Base-by-base conservation (phyloP, 2,113 vertebrate species). In the Clupea harengus region DNA sequence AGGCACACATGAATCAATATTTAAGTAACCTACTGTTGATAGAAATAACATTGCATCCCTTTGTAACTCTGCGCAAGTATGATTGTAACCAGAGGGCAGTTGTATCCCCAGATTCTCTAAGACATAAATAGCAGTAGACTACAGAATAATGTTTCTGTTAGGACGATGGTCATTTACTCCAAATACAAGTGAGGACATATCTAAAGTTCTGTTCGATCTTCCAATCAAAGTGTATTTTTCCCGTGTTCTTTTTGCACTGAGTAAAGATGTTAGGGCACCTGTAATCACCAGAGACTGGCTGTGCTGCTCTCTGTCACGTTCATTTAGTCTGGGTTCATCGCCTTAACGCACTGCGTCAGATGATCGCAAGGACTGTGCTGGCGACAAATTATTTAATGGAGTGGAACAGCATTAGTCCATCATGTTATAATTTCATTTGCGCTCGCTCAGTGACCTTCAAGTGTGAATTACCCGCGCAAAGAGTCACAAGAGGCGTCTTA, bases 391-490 rank as follows among this genome's bases (percentile, higher is more conserved):
- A 81, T 44, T 86, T 88, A 89, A 88, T 85, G 85, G 85, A 89
- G 83, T 85, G 86, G 83, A 83, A 78, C 81, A 57, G 47, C 86
- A 44, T 88, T 85, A 81, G 86, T 89, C 87, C 60, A 84, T 86
- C 84, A 88, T 85, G 87, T 86, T 49, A 47, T 88, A 89, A 89
- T 89, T 86, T 52, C 86, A 89, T 89, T 88, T 88, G 83, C 86
- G 67, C 87, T 88, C 83, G 81, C 81, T 86, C 75, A 85, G 85
- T 86, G 87, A 86, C 81, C 83, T 67, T 89, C 84, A 82, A 85
- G 75, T 87, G 85, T 81, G 81, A 89, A 81, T 81, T 78, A 78
- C 72, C 72, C 72, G 28, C 72, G 72, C 72, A 78, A 78, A 78
- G 67, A 75, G 67, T 75, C 67, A 75, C 67, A 75, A 75, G 72